phyloP scores from a whole-genome alignment of 2,113 vertebrate species.

The Pachypanchax playfairii region DNA sequence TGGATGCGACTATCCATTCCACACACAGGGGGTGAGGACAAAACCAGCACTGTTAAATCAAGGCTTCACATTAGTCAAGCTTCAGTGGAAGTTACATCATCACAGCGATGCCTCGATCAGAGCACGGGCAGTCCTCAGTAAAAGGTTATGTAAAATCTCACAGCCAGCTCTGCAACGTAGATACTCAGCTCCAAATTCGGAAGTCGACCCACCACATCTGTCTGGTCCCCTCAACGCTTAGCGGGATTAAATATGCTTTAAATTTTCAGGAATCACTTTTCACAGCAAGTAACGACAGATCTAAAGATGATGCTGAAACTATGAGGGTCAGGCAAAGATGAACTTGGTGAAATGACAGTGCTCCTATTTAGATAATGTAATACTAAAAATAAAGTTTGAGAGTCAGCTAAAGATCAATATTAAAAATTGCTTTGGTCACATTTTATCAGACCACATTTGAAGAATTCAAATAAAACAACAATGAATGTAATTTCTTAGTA shows the following conservation, averaged over 20 bases:
- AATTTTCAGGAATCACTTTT: constrained; percentile 64
- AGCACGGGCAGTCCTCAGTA: constrained; percentile 71
- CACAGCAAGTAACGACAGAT: constrained; percentile 49
- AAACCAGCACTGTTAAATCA: constrained; percentile 68
- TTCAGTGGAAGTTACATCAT: constrained; percentile 78
- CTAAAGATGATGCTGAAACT: constrained; percentile 51
- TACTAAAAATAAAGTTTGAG: background rate
- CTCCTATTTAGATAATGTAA: constrained; percentile 1
- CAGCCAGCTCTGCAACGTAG: constrained; percentile 67
- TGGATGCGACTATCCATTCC: constrained; percentile 51
- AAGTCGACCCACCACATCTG: constrained; percentile 54
- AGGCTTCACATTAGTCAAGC: constrained; percentile 70
- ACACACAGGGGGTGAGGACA: constrained; percentile 53
- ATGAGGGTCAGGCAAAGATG: constrained; percentile 44
- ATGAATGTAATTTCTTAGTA: constrained; percentile 21
- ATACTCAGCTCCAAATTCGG: constrained; percentile 58
- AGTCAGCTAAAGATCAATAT: too few species aligned
- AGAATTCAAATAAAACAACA: constrained; percentile 30
- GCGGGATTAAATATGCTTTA: constrained; percentile 62
- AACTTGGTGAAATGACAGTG: constrained; percentile 65
- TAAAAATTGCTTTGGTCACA: too few species aligned
- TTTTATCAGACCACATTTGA: too few species aligned
- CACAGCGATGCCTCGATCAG: constrained; percentile 63
- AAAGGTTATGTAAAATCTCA: constrained; percentile 76
- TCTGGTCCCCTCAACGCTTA: constrained; percentile 50